Conservation (phyloP, 2,888 invertebrate genomes). For the Sipha maydis region DNA sequence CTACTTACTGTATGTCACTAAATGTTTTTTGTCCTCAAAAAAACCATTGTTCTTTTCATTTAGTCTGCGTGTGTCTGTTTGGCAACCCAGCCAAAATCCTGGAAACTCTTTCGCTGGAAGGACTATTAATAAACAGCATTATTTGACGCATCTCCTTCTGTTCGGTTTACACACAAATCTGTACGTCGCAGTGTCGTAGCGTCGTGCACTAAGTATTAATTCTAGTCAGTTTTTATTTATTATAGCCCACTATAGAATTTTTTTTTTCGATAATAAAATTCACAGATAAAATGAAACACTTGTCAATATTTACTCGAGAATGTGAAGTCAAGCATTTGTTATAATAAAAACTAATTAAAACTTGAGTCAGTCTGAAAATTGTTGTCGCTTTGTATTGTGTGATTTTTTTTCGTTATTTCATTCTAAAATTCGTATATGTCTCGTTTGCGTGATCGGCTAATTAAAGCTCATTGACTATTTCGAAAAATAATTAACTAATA, state of each 20-base stretch:
- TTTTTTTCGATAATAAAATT: not conserved
- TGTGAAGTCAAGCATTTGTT: not conserved
- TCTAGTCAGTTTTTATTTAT: not conserved
- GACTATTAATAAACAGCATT: constrained; percentile 54
- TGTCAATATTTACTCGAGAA: constrained; percentile 32
- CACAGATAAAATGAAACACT: constrained; percentile 30
- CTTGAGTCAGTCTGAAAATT: not conserved
- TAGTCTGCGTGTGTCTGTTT: constrained; percentile 33
- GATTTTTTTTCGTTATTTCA: not conserved
- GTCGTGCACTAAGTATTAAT: not conserved
- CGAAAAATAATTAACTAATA: not conserved
- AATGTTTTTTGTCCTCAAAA: constrained; percentile 7
- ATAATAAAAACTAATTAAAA: not conserved
- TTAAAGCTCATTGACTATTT: constrained; percentile 20
- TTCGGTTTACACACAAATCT: constrained; percentile 17
- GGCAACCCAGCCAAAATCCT: constrained; percentile 59
- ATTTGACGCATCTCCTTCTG: not conserved
- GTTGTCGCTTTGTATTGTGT: constrained; percentile 15
- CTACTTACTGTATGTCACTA: not conserved
- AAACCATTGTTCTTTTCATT: constrained; percentile 32
- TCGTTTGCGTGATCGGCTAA: constrained; percentile 12
- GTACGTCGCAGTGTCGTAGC: not conserved
- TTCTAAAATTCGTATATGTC: not conserved
- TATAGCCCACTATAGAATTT: not conserved
- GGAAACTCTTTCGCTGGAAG: constrained; percentile 45